Percentiles rank a stretch among this genome's conserved stretches.
These are phyloP conservation scores for Megalopta genalis DNA, from an alignment of 1,140 invertebrate genomes.

Conservation along the genomic window DNA sequence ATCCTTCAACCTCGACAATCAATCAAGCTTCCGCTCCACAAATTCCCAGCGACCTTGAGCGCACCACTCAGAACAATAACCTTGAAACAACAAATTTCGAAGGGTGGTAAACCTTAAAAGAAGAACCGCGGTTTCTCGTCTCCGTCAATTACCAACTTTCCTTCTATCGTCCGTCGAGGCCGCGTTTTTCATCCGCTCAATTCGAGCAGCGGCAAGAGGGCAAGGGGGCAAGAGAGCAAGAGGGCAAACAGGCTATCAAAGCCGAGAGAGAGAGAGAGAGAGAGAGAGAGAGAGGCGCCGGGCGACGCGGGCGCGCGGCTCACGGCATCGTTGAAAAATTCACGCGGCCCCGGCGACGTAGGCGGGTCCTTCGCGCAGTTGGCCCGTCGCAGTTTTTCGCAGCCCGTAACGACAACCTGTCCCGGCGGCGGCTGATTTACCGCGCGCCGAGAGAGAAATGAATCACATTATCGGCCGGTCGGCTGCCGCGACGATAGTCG, in stretches of 20 bases:
- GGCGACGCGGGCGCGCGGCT: not conserved
- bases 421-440: slow-evolving; percentile 24
- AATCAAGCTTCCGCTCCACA: too few relatives aligned
- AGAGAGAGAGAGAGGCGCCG: too few relatives aligned
- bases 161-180: not conserved
- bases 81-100: too few relatives aligned
- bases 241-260: not conserved
- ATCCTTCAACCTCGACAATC: too few relatives aligned
- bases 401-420: slow-evolving; percentile 18
- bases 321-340: slow-evolving; percentile 17
- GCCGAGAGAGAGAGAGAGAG: too few relatives aligned
- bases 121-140: too few relatives aligned
- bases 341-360: not conserved
- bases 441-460: slow-evolving; percentile 45
- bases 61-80: too few relatives aligned
- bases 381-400: slow-evolving; percentile 28
- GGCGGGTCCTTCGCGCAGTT: not conserved
- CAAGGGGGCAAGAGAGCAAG: too few relatives aligned
- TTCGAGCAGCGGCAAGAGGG: not conserved
- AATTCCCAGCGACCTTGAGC: too few relatives aligned
- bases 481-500: slow-evolving; percentile 31
- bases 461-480: slow-evolving; percentile 61
- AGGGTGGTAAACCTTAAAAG: too few relatives aligned
- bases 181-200: too few relatives aligned
- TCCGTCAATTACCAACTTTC: not conserved